Evolutionary conservation across 1,140 invertebrate species (phyloP).

Genomic region (Oncopodura yosiiana): DNA sequence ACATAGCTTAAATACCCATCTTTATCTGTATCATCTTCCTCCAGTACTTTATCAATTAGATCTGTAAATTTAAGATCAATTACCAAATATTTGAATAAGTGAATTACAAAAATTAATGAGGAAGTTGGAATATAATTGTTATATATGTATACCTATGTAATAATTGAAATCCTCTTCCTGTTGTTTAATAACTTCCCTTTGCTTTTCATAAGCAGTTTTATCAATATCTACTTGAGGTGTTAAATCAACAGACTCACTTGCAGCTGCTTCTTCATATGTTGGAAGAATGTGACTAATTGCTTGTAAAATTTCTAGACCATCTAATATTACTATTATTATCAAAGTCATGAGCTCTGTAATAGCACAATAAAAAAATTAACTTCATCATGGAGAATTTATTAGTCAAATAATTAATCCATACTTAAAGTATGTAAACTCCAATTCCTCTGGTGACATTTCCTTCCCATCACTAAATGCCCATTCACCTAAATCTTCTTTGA

Average conservation of each 20-base stretch:
- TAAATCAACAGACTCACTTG: conserved; percentile 12
- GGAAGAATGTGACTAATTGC: conserved; percentile 44
- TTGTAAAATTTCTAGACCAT: conserved; percentile 64
- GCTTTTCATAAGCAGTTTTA: conserved; percentile 3
- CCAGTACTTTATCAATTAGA: conserved; percentile 65
- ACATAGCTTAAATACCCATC: conserved; percentile 73
- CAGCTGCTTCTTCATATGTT: conserved; percentile 36
- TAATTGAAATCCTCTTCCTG: conserved; percentile 34
- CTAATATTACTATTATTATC: conserved; percentile 68
- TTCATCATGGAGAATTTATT: background rate
- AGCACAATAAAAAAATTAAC: background rate
- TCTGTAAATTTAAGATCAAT: conserved; percentile 47
- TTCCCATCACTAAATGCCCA: conserved; percentile 47
- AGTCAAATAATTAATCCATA: conserved; percentile 36
- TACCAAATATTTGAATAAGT: background rate
- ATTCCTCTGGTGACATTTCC: conserved; percentile 59
- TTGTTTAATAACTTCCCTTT: conserved; percentile 24
- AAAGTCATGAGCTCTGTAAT: conserved; percentile 61
- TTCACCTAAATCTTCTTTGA: conserved; percentile 60
- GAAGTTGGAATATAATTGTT: conserved; percentile 2
- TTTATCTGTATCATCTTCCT: conserved; percentile 63
- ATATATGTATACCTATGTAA: conserved; percentile 24
- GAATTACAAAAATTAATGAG: background rate
- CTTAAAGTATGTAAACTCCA: conserved; percentile 59
- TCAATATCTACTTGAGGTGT: conserved; percentile 5